Percentiles rank a stretch among this genome's conserved stretches.
Evolutionary conservation across 1,140 invertebrate species (phyloP).

Genomic region (Hyles euphorbiae): DNA sequence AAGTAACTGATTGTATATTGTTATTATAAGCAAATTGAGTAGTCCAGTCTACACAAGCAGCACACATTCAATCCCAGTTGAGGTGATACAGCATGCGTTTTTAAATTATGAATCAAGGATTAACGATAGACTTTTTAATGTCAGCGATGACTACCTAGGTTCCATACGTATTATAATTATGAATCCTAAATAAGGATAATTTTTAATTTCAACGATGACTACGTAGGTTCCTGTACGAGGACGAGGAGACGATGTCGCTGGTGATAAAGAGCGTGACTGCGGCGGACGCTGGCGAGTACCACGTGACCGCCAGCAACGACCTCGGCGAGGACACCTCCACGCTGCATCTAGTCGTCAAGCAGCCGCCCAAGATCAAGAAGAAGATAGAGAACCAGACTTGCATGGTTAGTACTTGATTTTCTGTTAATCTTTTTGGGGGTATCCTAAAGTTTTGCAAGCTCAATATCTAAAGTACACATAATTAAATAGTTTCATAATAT

Average conservation of each 20-base stretch:
- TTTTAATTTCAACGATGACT: too few species aligned
- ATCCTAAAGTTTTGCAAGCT: not conserved
- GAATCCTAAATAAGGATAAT: too few species aligned
- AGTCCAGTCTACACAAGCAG: too few species aligned
- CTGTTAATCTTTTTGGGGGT: too few species aligned
- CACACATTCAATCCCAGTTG: too few species aligned
- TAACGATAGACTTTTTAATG: too few species aligned
- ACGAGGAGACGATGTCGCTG: slow-evolving; percentile 92
- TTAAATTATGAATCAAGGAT: too few species aligned
- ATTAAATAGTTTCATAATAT: slow-evolving; percentile 2
- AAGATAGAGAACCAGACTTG: slow-evolving; percentile 85
- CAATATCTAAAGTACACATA: not conserved
- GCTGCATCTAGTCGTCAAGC: slow-evolving; percentile 86
- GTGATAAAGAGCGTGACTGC: slow-evolving; percentile 92
- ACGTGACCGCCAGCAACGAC: slow-evolving; percentile 90
- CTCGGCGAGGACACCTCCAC: slow-evolving; percentile 87
- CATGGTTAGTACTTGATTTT: slow-evolving; percentile 64
- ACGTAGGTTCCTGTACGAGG: slow-evolving; percentile 93
- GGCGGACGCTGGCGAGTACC: slow-evolving; percentile 91
- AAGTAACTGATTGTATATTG: too few species aligned
- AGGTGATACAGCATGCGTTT: too few species aligned
- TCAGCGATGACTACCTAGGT: too few species aligned
- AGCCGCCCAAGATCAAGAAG: slow-evolving; percentile 88
- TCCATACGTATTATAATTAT: too few species aligned
- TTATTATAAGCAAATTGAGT: too few species aligned